Evolutionary conservation across 2,113 vertebrate species (phyloP).

Genomic region (Psephotus haematonotus): DNA sequence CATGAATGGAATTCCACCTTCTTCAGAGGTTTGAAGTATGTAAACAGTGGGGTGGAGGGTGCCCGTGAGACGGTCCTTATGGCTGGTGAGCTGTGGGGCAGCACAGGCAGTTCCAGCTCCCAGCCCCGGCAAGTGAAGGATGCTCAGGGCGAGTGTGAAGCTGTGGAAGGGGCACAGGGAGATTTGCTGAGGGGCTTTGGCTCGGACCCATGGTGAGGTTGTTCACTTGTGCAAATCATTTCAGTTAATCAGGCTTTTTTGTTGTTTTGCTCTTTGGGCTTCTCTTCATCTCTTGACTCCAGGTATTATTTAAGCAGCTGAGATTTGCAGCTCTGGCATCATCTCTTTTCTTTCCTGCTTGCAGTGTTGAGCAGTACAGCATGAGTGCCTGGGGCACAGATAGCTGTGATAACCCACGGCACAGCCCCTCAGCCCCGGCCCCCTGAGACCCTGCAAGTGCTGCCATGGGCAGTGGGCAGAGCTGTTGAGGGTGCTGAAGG

Average conservation of each 20-base stretch:
- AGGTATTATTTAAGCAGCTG: neutral
- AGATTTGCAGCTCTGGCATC: neutral
- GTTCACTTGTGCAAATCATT: neutral
- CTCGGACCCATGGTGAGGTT: rapidly evolving
- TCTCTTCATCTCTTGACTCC: neutral
- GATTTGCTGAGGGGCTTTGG: neutral
- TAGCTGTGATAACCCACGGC: rapidly evolving
- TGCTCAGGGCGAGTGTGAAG: neutral
- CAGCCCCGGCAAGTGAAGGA: neutral
- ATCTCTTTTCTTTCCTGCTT: neutral
- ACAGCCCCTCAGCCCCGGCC: neutral
- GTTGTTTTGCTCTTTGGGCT: neutral
- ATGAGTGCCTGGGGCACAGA: rapidly evolving
- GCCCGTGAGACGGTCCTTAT: neutral
- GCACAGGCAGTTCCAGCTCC: neutral
- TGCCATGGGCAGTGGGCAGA: neutral
- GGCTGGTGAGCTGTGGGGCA: neutral
- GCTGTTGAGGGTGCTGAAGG: neutral
- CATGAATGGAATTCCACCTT: conserved; percentile 1
- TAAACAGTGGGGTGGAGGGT: neutral
- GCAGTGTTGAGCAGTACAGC: neutral
- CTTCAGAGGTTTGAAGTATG: neutral
- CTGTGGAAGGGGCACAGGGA: rapidly evolving
- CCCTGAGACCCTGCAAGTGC: neutral
- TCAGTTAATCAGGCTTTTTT: neutral